These are phyloP conservation scores for Gobio gobio DNA, from an alignment of 2,113 vertebrate genomes.

Conservation along the genomic window DNA sequence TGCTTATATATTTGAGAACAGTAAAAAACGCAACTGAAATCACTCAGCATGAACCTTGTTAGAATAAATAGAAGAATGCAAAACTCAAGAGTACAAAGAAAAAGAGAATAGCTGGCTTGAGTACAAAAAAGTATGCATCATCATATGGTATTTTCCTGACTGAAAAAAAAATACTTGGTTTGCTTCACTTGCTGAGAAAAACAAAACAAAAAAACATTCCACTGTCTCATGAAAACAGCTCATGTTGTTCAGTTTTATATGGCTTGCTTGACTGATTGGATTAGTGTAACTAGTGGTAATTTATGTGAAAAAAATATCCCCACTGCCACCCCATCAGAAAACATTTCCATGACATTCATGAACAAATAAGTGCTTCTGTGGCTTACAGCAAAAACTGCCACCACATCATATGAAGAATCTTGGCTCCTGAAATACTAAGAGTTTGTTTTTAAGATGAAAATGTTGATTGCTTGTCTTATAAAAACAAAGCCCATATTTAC, in stretches of 20 bases:
- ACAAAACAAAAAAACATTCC: background rate
- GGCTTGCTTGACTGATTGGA: slow-evolving; percentile 24
- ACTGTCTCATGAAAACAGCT: slow-evolving; percentile 8
- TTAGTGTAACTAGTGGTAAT: slow-evolving; percentile 39
- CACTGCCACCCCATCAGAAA: background rate
- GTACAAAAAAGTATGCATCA: background rate
- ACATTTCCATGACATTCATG: background rate
- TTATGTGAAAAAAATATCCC: background rate
- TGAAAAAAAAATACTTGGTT: background rate
- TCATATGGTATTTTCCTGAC: background rate
- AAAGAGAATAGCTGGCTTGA: background rate
- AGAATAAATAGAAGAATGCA: slow-evolving; percentile 22
- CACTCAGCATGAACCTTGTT: slow-evolving; percentile 19
- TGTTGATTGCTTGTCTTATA: background rate
- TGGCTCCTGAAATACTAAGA: background rate
- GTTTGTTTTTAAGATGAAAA: background rate
- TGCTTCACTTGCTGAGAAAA: background rate
- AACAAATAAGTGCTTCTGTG: background rate
- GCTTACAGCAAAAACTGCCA: background rate
- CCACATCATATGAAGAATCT: background rate
- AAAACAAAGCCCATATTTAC: background rate
- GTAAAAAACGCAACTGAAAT: slow-evolving; percentile 31
- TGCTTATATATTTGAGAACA: slow-evolving; percentile 50
- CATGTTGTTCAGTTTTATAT: slow-evolving; percentile 19
- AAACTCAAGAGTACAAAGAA: background rate